Percentiles rank a stretch among this genome's conserved stretches.
phyloP scores from a whole-genome alignment of 1,140 invertebrate species.

The Bradysia coprophila region DNA sequence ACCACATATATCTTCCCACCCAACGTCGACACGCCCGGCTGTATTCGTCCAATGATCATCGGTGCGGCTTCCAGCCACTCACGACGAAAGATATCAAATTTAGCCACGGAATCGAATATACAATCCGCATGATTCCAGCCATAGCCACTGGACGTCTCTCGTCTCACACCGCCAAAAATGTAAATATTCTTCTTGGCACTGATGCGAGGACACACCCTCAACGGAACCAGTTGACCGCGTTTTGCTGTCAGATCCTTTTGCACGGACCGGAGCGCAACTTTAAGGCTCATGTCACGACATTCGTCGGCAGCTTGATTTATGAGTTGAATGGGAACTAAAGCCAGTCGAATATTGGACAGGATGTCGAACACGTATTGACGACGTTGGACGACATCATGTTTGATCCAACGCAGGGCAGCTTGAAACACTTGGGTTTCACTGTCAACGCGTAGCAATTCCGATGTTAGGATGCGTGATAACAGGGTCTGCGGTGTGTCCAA shows the following conservation, averaged over 20 bases:
- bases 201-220: slow-evolving; percentile 55
- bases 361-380: slow-evolving; percentile 76
- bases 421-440: slow-evolving; percentile 86
- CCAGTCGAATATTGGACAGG: slow-evolving; percentile 63
- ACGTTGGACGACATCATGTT: slow-evolving; percentile 59
- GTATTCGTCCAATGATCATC: slow-evolving; percentile 72
- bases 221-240: slow-evolving; percentile 56
- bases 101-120: slow-evolving; percentile 57
- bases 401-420: slow-evolving; percentile 80
- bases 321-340: slow-evolving; percentile 62
- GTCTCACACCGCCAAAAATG: slow-evolving; percentile 76
- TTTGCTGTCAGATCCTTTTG: slow-evolving; percentile 60
- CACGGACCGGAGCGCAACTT: slow-evolving; percentile 61
- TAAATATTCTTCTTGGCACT: slow-evolving; percentile 77
- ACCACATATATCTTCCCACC: slow-evolving; percentile 81
- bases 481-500: slow-evolving; percentile 66
- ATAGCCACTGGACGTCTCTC: slow-evolving; percentile 42
- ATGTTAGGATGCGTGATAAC: slow-evolving; percentile 60
- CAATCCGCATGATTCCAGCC: slow-evolving; percentile 43
- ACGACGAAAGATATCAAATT: slow-evolving; percentile 55
- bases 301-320: slow-evolving; percentile 63
- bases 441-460: slow-evolving; percentile 77
- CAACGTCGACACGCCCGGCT: slow-evolving; percentile 76
- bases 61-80: slow-evolving; percentile 62
- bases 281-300: slow-evolving; percentile 63